These are phyloP conservation scores for Rousettus madagascariensis DNA, from an alignment of 2,797 vertebrate species.

Conservation along the genomic window DNA sequence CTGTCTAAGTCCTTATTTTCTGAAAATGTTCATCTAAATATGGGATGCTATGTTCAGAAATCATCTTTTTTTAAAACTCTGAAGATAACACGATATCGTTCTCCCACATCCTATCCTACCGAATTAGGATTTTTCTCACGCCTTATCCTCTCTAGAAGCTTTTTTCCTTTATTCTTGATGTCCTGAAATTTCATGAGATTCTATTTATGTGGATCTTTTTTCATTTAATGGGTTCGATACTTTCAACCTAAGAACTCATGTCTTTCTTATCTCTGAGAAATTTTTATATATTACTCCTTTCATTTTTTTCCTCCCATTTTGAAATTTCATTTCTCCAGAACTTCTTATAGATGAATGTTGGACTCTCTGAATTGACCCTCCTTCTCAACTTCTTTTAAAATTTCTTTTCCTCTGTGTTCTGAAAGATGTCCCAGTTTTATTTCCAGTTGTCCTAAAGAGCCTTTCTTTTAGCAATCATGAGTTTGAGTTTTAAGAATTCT, in stretches of 20 bases:
- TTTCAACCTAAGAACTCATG: background rate
- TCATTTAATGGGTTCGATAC: background rate
- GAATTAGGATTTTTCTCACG: background rate
- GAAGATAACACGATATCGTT: background rate
- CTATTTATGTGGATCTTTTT: background rate
- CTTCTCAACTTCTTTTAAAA: background rate
- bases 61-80: background rate
- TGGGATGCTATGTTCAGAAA: background rate
- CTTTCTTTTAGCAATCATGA: background rate
- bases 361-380: background rate
- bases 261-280: background rate
- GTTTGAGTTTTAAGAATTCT: background rate
- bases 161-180: background rate
- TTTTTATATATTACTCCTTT: background rate
- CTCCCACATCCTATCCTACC: background rate
- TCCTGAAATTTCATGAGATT: background rate
- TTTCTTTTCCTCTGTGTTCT: background rate
- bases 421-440: background rate
- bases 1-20: background rate
- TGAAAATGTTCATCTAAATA: background rate
- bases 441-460: background rate
- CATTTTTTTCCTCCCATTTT: background rate
- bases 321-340: conserved; percentile 3
- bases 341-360: background rate
- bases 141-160: background rate